A percentile compares a stretch with the other conserved stretches of the same genome.
Evolutionary conservation across 2,888 invertebrate genomes (phyloP).

Genomic region (Metalampra italica): DNA sequence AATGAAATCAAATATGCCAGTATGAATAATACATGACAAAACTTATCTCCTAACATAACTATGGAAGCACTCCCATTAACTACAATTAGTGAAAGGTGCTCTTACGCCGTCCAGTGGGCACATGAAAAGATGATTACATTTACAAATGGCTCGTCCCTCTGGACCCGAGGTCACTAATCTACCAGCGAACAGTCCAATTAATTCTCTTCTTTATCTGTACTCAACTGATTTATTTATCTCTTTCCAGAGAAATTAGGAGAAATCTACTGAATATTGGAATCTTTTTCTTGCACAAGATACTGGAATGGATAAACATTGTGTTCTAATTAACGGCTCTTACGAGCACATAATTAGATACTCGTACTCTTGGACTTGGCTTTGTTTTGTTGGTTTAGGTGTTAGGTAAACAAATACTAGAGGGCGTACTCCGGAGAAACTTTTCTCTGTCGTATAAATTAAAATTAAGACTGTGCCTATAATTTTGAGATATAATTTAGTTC

Average conservation of each 20-base stretch:
- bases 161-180: constrained; percentile 49
- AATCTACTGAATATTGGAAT: constrained; percentile 1
- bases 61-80: constrained; percentile 27
- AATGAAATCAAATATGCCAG: too few species aligned
- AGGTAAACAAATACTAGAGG: too few species aligned
- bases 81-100: constrained; percentile 40
- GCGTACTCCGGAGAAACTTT: too few species aligned
- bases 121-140: constrained; percentile 52
- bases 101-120: constrained; percentile 33
- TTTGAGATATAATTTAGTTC: too few species aligned
- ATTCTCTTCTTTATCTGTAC: constrained; percentile 43
- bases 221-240: constrained; percentile 31
- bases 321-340: not conserved
- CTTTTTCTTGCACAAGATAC: constrained; percentile 2
- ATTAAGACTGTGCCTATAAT: too few species aligned
- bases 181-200: constrained; percentile 53
- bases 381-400: too few species aligned
- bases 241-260: constrained; percentile 10
- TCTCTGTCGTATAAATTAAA: too few species aligned
- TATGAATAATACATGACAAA: not conserved
- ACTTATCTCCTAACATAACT: not conserved
- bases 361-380: not conserved
- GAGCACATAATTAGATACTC: not conserved
- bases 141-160: constrained; percentile 51
- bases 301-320: not conserved